Percentiles rank a stretch among this genome's conserved stretches.
phyloP scores from a whole-genome alignment of 2,888 invertebrate genomes.

The Plebejus melissa region DNA sequence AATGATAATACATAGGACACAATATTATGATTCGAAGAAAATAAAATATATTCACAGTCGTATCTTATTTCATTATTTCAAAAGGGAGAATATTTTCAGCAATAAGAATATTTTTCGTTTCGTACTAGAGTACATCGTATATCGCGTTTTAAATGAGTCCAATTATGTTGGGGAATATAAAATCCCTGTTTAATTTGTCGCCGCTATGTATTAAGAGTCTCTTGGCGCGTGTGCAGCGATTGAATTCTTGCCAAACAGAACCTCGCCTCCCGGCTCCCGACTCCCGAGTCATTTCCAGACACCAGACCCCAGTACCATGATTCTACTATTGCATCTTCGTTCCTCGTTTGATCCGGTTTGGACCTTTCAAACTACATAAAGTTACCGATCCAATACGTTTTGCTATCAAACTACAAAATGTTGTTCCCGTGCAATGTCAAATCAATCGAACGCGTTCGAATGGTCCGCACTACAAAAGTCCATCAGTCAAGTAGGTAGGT shows the following conservation, averaged over 20 bases:
- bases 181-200: constrained; percentile 17
- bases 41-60: background rate
- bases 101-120: background rate
- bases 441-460: too few species aligned
- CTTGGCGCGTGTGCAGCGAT: constrained; percentile 50
- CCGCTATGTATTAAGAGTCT: constrained; percentile 28
- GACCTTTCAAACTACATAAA: too few species aligned
- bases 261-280: constrained; percentile 35
- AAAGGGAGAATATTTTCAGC: background rate
- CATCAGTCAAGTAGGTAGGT: too few species aligned
- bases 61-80: background rate
- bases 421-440: too few species aligned
- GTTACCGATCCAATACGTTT: too few species aligned
- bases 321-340: background rate
- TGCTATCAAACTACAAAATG: too few species aligned
- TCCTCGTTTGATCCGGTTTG: background rate
- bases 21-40: background rate
- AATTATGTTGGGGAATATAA: background rate
- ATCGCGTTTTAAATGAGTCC: background rate
- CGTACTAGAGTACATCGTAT: background rate
- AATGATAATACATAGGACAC: background rate
- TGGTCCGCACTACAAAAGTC: too few species aligned
- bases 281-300: constrained; percentile 32
- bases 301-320: background rate
- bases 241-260: constrained; percentile 62